A percentile compares a stretch with the other conserved stretches of the same genome.
phyloP scores from a whole-genome alignment of 2,888 invertebrate genomes.

The Lasioglossum vierecki region DNA sequence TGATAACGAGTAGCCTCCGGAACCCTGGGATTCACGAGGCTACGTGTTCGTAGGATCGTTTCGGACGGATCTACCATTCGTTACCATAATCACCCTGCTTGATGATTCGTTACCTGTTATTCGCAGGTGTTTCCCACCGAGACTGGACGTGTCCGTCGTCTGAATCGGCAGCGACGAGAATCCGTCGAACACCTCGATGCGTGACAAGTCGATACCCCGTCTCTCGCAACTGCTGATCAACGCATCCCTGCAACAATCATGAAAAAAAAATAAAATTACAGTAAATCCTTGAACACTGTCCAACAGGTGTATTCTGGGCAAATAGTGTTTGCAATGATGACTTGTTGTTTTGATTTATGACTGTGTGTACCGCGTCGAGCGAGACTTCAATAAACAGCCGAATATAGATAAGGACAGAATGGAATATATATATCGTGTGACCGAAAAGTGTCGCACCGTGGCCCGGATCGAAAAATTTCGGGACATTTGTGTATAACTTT shows the following conservation, averaged over 20 bases:
- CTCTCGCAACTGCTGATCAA: conserved; percentile 87
- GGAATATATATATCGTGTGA: too few relatives aligned
- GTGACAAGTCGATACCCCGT: conserved; percentile 87
- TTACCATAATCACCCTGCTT: background rate
- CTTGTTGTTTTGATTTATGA: too few relatives aligned
- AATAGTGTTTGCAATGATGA: too few relatives aligned
- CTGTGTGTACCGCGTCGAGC: too few relatives aligned
- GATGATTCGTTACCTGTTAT: conserved; percentile 85
- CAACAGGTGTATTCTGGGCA: too few relatives aligned
- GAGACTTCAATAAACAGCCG: too few relatives aligned
- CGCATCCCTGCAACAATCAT: conserved; percentile 85
- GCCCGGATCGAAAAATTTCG: too few relatives aligned
- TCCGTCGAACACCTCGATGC: conserved; percentile 88
- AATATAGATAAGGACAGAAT: too few relatives aligned
- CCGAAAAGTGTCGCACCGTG: too few relatives aligned
- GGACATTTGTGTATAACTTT: too few relatives aligned
- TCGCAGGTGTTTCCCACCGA: conserved; percentile 88
- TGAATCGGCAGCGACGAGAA: conserved; percentile 87
- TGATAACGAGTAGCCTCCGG: conserved; percentile 12
- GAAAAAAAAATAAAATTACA: too few relatives aligned
- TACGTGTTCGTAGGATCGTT: background rate
- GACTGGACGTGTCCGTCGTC: conserved; percentile 87
- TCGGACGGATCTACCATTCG: background rate
- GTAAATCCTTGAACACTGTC: too few relatives aligned
- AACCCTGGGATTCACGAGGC: background rate